These are phyloP conservation scores for Arctia plantaginis DNA, from an alignment of 2,888 invertebrate species.

Conservation along the genomic window DNA sequence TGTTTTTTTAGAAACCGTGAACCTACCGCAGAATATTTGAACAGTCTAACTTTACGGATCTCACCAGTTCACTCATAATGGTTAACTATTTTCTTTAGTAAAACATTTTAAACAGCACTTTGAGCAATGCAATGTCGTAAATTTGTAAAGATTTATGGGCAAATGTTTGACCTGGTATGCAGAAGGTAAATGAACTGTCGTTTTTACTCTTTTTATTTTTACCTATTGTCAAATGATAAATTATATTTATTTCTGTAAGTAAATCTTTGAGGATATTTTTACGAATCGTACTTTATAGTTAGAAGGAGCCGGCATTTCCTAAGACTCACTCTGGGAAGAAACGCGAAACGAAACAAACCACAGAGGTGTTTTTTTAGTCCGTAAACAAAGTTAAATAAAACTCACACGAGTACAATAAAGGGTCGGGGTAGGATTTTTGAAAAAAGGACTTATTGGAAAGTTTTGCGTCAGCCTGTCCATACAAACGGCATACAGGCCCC, in stretches of 20 bases:
- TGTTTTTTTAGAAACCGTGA: background rate
- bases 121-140: constrained; percentile 1
- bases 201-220: background rate
- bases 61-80: background rate
- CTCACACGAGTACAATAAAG: no score
- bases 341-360: no score
- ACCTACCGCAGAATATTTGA: constrained; percentile 12
- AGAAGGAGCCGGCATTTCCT: no score
- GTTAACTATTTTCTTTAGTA: background rate
- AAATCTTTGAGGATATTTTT: no score
- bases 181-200: constrained; percentile 11
- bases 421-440: no score
- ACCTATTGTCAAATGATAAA: background rate
- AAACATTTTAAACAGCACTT: constrained; percentile 13
- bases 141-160: constrained; percentile 9
- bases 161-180: constrained; percentile 4
- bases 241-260: background rate
- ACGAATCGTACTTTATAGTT: no score
- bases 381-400: no score
- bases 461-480: no score
- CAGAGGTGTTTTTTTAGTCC: no score
- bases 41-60: background rate
- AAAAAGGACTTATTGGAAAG: no score
- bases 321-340: no score
- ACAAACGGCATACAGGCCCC: no score